These are phyloP conservation scores for honey bee (Apis mellifera) DNA, from an alignment of 1,140 invertebrate genomes.

Conservation along the genomic window DNA sequence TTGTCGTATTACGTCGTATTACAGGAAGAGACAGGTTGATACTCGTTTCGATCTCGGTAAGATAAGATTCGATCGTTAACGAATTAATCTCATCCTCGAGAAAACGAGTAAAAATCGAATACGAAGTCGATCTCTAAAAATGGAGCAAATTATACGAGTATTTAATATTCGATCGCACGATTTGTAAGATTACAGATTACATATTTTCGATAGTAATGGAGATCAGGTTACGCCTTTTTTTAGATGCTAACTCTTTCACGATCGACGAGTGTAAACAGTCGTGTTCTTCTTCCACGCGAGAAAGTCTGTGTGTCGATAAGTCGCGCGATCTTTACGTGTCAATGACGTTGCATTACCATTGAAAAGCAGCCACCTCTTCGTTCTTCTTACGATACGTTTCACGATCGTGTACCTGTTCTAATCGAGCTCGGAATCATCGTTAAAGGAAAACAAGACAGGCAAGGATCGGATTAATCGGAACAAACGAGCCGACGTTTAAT, in stretches of 20 bases:
- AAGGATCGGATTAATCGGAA: conserved; percentile 32
- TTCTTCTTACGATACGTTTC: conserved; percentile 20
- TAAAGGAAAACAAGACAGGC: not conserved
- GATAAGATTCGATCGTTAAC: conserved; percentile 47
- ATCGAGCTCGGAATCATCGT: not conserved
- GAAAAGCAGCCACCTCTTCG: conserved; percentile 2
- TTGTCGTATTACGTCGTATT: conserved; percentile 44
- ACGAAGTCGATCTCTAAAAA: conserved; percentile 7
- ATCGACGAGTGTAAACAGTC: conserved; percentile 55
- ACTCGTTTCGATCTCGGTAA: conserved; percentile 14
- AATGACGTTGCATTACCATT: conserved; percentile 27
- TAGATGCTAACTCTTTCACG: conserved; percentile 39
- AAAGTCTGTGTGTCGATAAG: conserved; percentile 32
- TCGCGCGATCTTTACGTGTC: conserved; percentile 38
- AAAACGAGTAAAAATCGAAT: not conserved
- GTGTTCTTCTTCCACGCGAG: conserved; percentile 55
- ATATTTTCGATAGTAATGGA: conserved; percentile 55
- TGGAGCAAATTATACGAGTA: not conserved
- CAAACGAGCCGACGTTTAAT: not conserved
- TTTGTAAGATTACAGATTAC: conserved; percentile 18
- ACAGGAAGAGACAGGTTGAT: conserved; percentile 9
- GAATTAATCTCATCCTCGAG: not conserved
- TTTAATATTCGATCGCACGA: conserved; percentile 42
- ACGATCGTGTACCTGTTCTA: not conserved
- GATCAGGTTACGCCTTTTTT: conserved; percentile 50